phyloP scores from a whole-genome alignment of 2,888 invertebrate genomes.

The Malthinus seriepunctatus region DNA sequence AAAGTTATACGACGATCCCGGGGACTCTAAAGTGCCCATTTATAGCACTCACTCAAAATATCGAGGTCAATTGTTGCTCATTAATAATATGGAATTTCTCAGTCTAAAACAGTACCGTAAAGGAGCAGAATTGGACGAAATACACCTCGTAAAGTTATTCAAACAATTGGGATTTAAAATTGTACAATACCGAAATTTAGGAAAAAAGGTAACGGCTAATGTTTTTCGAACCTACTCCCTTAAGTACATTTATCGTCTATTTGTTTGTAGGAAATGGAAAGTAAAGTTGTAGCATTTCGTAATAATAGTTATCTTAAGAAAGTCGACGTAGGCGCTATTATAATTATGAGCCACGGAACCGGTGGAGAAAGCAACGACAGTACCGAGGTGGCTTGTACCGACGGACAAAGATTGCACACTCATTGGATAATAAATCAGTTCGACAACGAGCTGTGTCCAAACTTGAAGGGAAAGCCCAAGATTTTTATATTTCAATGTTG shows the following conservation, averaged over 20 bases:
- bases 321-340: slow-evolving; percentile 66
- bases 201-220: slow-evolving; percentile 46
- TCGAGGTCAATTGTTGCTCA: slow-evolving; percentile 45
- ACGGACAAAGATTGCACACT: slow-evolving; percentile 59
- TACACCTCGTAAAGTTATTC: slow-evolving; percentile 63
- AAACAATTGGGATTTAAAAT: slow-evolving; percentile 62
- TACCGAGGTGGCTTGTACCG: slow-evolving; percentile 63
- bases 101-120: slow-evolving; percentile 45
- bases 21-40: slow-evolving; percentile 35
- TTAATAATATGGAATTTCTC: slow-evolving; percentile 49
- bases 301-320: slow-evolving; percentile 50
- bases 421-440: slow-evolving; percentile 64
- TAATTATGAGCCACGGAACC: slow-evolving; percentile 70
- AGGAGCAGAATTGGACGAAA: slow-evolving; percentile 65
- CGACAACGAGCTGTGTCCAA: slow-evolving; percentile 59
- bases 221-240: background rate
- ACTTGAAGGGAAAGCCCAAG: slow-evolving; percentile 66
- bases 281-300: slow-evolving; percentile 53
- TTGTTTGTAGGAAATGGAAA: slow-evolving; percentile 46
- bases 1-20: slow-evolving; percentile 24
- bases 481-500: slow-evolving; percentile 76
- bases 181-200: slow-evolving; percentile 54
- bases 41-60: slow-evolving; percentile 42
- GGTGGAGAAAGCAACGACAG: slow-evolving; percentile 55
- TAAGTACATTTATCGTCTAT: background rate